Evolutionary conservation across 1,140 invertebrate species (phyloP).

Genomic region (Lethrus apterus): DNA sequence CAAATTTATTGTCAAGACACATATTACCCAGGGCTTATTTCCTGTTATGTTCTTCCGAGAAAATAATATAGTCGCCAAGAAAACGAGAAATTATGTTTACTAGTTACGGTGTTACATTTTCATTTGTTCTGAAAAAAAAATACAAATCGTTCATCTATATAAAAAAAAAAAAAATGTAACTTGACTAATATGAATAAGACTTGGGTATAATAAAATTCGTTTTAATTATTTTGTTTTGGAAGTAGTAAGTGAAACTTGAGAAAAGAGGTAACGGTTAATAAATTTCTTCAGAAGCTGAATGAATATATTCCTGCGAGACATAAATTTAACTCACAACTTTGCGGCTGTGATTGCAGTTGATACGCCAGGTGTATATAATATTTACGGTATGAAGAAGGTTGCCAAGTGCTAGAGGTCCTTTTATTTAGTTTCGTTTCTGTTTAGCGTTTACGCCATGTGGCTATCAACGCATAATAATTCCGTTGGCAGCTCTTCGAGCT

Average conservation of each 20-base stretch:
- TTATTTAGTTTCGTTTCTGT: background rate
- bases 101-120: background rate
- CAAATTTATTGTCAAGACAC: no score
- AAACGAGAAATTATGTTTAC: constrained; percentile 6
- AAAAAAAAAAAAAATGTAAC: constrained; percentile 3
- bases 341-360: constrained; percentile 5
- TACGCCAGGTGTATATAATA: constrained; percentile 11
- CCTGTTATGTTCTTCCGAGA: no score
- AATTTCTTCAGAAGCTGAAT: constrained; percentile 12
- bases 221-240: constrained; percentile 1
- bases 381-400: background rate
- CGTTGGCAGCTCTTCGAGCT: constrained; percentile 1
- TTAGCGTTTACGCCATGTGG: constrained; percentile 3
- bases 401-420: constrained; percentile 8
- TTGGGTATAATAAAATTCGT: constrained; percentile 3
- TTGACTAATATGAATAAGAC: no score
- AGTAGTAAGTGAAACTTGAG: constrained; percentile 5
- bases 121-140: background rate
- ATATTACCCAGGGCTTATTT: no score
- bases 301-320: constrained; percentile 13
- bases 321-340: constrained; percentile 14
- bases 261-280: constrained; percentile 7
- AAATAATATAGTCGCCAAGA: constrained; percentile 1
- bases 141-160: background rate
- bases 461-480: constrained; percentile 11